phyloP scores from a whole-genome alignment of 1,140 invertebrate species.

The Diabrotica undecimpunctata region DNA sequence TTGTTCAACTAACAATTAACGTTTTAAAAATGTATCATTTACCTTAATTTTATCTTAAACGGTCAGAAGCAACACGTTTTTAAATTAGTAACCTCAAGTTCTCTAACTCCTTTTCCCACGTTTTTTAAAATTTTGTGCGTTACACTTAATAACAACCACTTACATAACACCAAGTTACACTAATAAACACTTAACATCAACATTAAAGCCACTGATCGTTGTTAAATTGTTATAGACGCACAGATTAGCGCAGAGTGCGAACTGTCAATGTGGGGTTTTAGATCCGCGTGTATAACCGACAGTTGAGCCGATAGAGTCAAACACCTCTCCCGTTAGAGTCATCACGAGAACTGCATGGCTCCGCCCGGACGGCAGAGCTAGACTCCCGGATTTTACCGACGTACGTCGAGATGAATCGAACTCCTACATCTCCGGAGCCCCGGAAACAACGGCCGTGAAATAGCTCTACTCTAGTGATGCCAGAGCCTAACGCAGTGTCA shows the following conservation, averaged over 20 bases:
- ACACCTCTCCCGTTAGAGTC: conserved; percentile 30
- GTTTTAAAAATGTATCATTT: too few species aligned
- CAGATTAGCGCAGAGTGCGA: conserved; percentile 6
- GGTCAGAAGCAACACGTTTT: too few species aligned
- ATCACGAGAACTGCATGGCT: conserved; percentile 36
- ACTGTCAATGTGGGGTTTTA: neutral
- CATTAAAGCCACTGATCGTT: conserved; percentile 12
- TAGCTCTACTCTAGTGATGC: conserved; percentile 19
- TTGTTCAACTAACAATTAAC: too few species aligned
- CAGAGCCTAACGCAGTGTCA: conserved; percentile 11
- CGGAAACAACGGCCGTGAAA: conserved; percentile 38
- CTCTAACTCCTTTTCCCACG: too few species aligned
- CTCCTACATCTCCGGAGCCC: conserved; percentile 25
- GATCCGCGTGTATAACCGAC: conserved; percentile 23
- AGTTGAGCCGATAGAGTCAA: conserved; percentile 24
- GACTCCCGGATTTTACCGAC: conserved; percentile 26
- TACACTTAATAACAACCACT: neutral
- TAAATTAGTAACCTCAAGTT: too few species aligned
- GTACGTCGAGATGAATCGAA: conserved; percentile 23
- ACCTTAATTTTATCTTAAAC: too few species aligned
- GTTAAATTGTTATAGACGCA: conserved; percentile 4
- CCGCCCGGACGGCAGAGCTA: conserved; percentile 38
- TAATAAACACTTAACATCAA: conserved; percentile 8
- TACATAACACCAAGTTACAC: conserved; percentile 9
- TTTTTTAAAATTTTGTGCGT: too few species aligned